These are phyloP conservation scores for Agriopis marginaria DNA, from an alignment of 2,888 invertebrate species.

Conservation along the genomic window DNA sequence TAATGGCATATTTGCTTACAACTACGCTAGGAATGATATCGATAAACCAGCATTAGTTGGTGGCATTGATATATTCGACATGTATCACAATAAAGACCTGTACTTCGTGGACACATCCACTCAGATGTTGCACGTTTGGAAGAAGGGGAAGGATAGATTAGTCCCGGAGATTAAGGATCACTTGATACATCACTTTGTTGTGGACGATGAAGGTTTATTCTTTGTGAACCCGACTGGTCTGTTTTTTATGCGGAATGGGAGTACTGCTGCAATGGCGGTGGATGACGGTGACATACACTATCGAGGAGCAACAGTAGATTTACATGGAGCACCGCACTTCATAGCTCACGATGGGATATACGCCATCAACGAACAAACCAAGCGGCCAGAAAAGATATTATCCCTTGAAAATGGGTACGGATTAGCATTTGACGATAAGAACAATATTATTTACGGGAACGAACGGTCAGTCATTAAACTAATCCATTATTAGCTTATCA, in stretches of 20 bases:
- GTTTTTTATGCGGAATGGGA: conserved; percentile 53
- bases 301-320: conserved; percentile 62
- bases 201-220: conserved; percentile 60
- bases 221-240: conserved; percentile 62
- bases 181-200: conserved; percentile 63
- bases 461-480: conserved; percentile 65
- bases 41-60: conserved; percentile 55
- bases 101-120: conserved; percentile 67
- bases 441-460: conserved; percentile 67
- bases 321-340: conserved; percentile 58
- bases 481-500: conserved; percentile 41
- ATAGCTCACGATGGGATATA: conserved; percentile 67
- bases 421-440: conserved; percentile 66
- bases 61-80: conserved; percentile 66
- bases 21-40: conserved; percentile 56
- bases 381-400: conserved; percentile 53
- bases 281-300: conserved; percentile 55
- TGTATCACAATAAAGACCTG: conserved; percentile 61
- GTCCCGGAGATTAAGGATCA: conserved; percentile 54
- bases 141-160: conserved; percentile 46
- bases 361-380: conserved; percentile 53
- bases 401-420: conserved; percentile 62
- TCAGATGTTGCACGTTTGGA: conserved; percentile 58
- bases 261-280: conserved; percentile 50
- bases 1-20: conserved; percentile 68